Base-by-base conservation (phyloP, 2,797 vertebrate genomes). In the Rhabdomys pumilio region DNA sequence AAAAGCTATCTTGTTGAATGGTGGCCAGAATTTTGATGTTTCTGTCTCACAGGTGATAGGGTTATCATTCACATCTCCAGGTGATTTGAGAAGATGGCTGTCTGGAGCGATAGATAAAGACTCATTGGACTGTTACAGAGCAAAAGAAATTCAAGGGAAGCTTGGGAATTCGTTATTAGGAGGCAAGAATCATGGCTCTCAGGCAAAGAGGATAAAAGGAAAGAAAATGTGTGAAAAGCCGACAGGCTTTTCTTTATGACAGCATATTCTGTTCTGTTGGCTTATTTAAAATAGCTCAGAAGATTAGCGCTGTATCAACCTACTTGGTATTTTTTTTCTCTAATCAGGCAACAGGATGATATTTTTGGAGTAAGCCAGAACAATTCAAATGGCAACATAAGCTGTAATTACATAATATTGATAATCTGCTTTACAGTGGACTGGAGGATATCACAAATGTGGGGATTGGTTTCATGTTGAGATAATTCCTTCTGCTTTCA, bases 1-100 rank as follows among this genome's bases (percentile, higher is more conserved):
- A 94, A 87, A 96, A 97, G 75, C 94, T 97, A 97, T 98, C 93
- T 97, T 91, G 95, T 95, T 94, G 96, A 98, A 98, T 96, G 95
- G 92, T 96, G 98, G 98, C 96, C 95, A 97, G 96, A 98, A 98
- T 96, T 98, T 95, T 98, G 97, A 98, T 97, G 72, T 97, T 98
- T 98, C 96, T 98, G 84, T 98, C 96, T 97, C 96, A 94, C 90
- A 97, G 90, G 92, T 87, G 97, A 96, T 97, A 87, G 98, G 95
- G 97, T 97, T 98, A 97, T 98, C 86, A 98, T 97, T 98, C 47
- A 4, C 88, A 98, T 98, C 97, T 97, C 87, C 95, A 97, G 97
- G 96, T 0, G 0, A 93, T 97, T 97, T 96, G 98, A 96, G 97
- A 97, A 97, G 93, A 98, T 95, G 84, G 95, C 96, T 98, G 96